Percentiles rank a stretch among this genome's conserved stretches.
Evolutionary conservation across 2,113 vertebrate genomes (phyloP).

Genomic region (Syngnathus floridae): DNA sequence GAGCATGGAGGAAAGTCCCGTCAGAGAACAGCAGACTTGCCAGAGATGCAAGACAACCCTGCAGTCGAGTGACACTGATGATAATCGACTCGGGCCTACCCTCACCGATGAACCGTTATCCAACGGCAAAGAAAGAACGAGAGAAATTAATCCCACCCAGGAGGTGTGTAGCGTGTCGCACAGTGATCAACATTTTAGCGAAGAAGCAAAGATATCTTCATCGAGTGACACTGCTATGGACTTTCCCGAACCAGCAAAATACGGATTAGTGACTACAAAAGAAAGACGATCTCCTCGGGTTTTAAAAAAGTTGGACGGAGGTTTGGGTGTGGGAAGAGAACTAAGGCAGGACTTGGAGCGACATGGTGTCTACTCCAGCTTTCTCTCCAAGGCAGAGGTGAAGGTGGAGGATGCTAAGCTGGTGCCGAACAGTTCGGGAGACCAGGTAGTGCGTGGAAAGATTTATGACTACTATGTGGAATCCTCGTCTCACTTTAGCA

Average conservation of each 20-base stretch:
- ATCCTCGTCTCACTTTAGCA: conserved; percentile 70
- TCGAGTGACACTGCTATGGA: conserved; percentile 28
- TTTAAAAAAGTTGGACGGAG: conserved; percentile 65
- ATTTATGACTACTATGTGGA: conserved; percentile 82
- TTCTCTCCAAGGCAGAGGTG: conserved; percentile 78
- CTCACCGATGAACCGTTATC: conserved; percentile 16
- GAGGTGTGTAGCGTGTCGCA: conserved; percentile 1
- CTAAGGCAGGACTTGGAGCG: conserved; percentile 50
- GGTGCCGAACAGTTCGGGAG: conserved; percentile 33
- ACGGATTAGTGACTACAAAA: conserved; percentile 23
- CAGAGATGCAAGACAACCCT: conserved; percentile 38
- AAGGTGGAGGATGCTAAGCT: conserved; percentile 77
- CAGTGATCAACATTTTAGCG: conserved; percentile 11
- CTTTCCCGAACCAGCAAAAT: conserved; percentile 6
- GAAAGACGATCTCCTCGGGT: conserved; percentile 64
- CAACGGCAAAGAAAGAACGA: conserved; percentile 1
- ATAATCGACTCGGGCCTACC: background rate
- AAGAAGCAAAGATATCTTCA: conserved; percentile 18
- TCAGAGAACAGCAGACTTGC: conserved; percentile 28
- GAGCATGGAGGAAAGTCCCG: background rate
- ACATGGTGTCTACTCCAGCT: conserved; percentile 67
- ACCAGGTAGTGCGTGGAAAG: conserved; percentile 69
- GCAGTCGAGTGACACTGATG: conserved; percentile 10
- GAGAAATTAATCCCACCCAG: background rate
- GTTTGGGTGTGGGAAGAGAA: conserved; percentile 67